phyloP scores from a whole-genome alignment of 1,140 invertebrate species.

The Wasmannia auropunctata region DNA sequence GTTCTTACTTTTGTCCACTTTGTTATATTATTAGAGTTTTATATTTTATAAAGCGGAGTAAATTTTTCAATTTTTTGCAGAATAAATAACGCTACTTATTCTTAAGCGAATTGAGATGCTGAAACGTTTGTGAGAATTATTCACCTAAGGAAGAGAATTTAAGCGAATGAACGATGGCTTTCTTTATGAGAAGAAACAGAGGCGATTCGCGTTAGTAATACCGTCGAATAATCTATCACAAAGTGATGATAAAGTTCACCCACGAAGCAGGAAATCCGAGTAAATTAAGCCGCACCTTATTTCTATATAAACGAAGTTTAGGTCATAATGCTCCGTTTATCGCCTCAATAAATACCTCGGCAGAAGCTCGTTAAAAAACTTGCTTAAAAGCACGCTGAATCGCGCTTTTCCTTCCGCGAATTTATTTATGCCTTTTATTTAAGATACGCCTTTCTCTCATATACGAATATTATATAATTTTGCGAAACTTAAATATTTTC shows the following conservation, averaged over 20 bases:
- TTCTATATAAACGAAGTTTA: conserved; percentile 36
- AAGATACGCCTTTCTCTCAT: background rate
- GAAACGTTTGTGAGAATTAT: background rate
- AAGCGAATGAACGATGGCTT: background rate
- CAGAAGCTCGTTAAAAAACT: conserved; percentile 33
- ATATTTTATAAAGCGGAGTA: background rate
- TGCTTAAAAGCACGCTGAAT: background rate
- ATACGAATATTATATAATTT: background rate
- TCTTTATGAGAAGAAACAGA: background rate
- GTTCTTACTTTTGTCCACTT: background rate
- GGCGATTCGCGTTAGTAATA: background rate
- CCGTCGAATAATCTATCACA: conserved; percentile 4
- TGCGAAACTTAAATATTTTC: background rate
- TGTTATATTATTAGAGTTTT: background rate
- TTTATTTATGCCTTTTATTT: conserved; percentile 7
- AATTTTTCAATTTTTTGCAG: background rate
- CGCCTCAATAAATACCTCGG: conserved; percentile 26
- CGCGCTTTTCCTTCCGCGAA: background rate
- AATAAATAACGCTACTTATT: background rate
- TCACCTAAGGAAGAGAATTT: background rate
- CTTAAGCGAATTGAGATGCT: background rate
- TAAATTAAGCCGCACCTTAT: conserved; percentile 28
- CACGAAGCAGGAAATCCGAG: background rate
- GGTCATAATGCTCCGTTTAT: conserved; percentile 21
- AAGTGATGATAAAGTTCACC: conserved; percentile 22